phyloP scores from a whole-genome alignment of 30 jellyfish, hydroid and myxozoan species.

The Aurelia coerulea region DNA sequence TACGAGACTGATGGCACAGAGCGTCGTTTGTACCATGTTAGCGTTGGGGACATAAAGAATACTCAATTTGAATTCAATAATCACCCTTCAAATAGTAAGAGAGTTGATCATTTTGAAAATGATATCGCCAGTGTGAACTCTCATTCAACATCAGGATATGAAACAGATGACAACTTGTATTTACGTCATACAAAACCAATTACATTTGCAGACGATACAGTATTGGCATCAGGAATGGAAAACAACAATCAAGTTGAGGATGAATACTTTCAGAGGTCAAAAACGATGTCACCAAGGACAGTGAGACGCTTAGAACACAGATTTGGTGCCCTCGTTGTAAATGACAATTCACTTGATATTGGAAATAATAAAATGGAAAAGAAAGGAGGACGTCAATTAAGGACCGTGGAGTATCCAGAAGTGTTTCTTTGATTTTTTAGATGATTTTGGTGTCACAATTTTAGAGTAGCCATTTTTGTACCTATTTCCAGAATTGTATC shows the following conservation, averaged over 20 bases:
- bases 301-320: constrained; percentile 63
- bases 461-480: not conserved
- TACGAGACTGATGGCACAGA: constrained; percentile 66
- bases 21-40: not conserved
- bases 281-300: constrained; percentile 66
- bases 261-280: constrained; percentile 32
- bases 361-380: not conserved
- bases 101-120: constrained; percentile 10
- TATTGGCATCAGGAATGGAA: constrained; percentile 5
- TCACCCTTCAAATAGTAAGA: not conserved
- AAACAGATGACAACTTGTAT: constrained; percentile 50
- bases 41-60: too few relatives aligned
- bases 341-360: constrained; percentile 1
- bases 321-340: constrained; percentile 45
- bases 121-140: constrained; percentile 64
- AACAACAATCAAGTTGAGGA: constrained; percentile 1
- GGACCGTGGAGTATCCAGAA: constrained; percentile 53
- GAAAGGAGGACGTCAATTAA: not conserved
- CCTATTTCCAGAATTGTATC: too few relatives aligned
- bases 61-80: not conserved
- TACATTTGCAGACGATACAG: not conserved
- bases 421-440: constrained; percentile 26
- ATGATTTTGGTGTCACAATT: not conserved
- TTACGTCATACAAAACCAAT: not conserved
- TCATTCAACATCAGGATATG: constrained; percentile 70